Evolutionary conservation across 2,113 vertebrate species (phyloP).

Genomic region (Nicator chloris): DNA sequence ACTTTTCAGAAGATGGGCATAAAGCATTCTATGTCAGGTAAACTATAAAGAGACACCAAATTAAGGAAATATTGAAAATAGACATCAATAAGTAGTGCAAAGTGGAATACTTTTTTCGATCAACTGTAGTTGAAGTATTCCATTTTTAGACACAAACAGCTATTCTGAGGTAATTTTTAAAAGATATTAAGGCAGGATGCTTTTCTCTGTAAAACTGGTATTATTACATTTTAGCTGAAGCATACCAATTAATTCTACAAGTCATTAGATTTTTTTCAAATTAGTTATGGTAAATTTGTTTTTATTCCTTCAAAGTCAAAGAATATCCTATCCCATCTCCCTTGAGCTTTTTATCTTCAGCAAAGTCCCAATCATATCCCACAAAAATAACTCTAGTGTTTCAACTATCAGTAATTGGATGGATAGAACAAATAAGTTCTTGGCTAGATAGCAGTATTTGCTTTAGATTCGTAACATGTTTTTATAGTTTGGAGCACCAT

Average conservation of each 20-base stretch:
- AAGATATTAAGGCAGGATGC: not conserved
- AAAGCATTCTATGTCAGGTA: not conserved
- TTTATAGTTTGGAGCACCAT: not conserved
- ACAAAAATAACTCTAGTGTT: not conserved
- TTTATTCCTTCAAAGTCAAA: constrained; percentile 15
- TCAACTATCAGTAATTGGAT: not conserved
- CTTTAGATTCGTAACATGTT: not conserved
- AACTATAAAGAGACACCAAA: not conserved
- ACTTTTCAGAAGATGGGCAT: not conserved
- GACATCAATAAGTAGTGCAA: not conserved
- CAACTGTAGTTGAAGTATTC: not conserved
- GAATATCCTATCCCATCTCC: not conserved
- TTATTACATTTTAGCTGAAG: not conserved
- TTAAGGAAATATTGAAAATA: not conserved
- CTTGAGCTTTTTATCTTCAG: not conserved
- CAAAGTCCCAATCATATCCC: not conserved
- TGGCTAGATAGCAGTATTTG: not conserved
- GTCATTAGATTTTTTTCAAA: not conserved
- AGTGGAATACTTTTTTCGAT: not conserved
- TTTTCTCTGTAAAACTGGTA: not conserved
- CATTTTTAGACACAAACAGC: not conserved
- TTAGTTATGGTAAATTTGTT: not conserved
- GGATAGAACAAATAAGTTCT: not conserved
- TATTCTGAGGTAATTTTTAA: not conserved
- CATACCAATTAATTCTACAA: not conserved